Conservation (phyloP, 1,140 invertebrate genomes). For the Drosophila pandora region DNA sequence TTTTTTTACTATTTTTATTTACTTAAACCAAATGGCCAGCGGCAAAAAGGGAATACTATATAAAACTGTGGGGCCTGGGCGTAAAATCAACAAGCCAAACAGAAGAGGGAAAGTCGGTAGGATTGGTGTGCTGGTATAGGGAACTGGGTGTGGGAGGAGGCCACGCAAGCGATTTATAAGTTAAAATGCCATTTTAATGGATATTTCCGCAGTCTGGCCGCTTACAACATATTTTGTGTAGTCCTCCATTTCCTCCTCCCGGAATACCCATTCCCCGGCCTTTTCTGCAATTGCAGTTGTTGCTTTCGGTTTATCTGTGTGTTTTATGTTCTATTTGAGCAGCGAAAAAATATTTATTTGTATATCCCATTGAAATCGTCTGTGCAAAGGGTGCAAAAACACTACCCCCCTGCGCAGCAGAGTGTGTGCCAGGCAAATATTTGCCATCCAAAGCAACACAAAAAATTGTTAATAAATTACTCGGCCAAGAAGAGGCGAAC, state of each 20-base stretch:
- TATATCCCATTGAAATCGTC: conserved; percentile 47
- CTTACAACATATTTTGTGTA: conserved; percentile 71
- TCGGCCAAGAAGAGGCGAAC: conserved; percentile 30
- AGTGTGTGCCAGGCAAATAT: conserved; percentile 36
- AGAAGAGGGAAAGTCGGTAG: neutral
- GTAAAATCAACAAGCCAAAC: conserved; percentile 19
- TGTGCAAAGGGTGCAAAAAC: conserved; percentile 6
- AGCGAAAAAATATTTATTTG: conserved; percentile 51
- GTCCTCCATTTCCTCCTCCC: neutral
- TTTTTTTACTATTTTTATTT: conserved; percentile 57
- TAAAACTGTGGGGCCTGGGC: conserved; percentile 34
- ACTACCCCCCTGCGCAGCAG: neutral
- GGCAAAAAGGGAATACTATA: conserved; percentile 53
- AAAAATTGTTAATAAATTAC: conserved; percentile 66
- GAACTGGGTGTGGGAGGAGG: conserved; percentile 3
- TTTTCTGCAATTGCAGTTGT: conserved; percentile 27
- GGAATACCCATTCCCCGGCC: neutral
- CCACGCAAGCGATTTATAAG: conserved; percentile 72
- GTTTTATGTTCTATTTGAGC: conserved; percentile 48
- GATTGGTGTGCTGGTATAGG: neutral
- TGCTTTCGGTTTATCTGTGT: conserved; percentile 42
- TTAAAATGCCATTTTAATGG: conserved; percentile 81
- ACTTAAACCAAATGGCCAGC: conserved; percentile 64
- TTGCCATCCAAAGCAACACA: conserved; percentile 37
- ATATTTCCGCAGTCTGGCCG: conserved; percentile 73